Evolutionary conservation across 1,140 invertebrate genomes (phyloP), one percentile per base, ranked within the genome.

Genomic region (Drosophila tsacasi): DNA sequence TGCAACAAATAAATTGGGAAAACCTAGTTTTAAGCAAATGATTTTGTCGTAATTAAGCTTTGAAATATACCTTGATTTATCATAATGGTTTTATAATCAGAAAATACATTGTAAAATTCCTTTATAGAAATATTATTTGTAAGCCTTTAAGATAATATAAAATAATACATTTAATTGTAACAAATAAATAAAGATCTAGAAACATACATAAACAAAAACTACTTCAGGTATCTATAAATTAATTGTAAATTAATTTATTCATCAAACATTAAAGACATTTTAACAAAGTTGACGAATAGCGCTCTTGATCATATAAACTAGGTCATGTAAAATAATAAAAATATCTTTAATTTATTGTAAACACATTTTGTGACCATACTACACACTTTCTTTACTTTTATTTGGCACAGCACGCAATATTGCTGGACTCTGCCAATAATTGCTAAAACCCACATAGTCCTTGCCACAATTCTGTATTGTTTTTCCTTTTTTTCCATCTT

Each of bases 401-500:
- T 27, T 64, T 27, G n/a, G 17, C 21, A 25, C 27, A 32, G 42
- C 63, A 67, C 64, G 64, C 63, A 67, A 54, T 15, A 37, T 71
- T 7, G 35, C 32, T 66, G 27, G 13, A 27, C 47, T 71, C 30
- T 44, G 50, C 23, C 27, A 67, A 23, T 49, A 44, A 54, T 54
- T 63, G 59, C 54, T 32, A 54, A 71, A 44, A 35, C 67, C 19
- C 46, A 54, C 46, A 50, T 7, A 47, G 32, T 35, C 35, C 27
- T 32, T 23, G 25, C 66, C 35, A 15, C 23, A 59, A 50, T 44
- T 54, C 32, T 47, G 46, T 30, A 54, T 71, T 23, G 61, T 63
- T 75, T 65, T 75, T 27, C 23, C 65, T 21, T 37, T 55, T 54
- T 6, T 55, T 8, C 3, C 2, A 17, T 4, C 21, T 39, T 57